Base-by-base conservation (phyloP, 2,888 invertebrate genomes). In the Resseliella maxima region DNA sequence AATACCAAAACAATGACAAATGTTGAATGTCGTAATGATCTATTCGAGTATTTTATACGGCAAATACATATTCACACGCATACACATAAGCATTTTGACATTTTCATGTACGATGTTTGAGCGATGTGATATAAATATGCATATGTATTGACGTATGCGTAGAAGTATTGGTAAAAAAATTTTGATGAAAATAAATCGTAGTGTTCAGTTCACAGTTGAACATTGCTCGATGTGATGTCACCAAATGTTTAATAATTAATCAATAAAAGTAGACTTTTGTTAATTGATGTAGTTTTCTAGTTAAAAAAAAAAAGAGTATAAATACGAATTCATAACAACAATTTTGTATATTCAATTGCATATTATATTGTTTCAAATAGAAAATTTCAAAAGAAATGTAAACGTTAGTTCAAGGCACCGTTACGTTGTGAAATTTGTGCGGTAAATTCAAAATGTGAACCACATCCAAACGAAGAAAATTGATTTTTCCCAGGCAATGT, bases 1-100 rank as follows among this genome's bases (percentile, higher is more conserved):
- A 83, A 83, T 38, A 83, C 83, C 83, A 83, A 83, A 83, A 83
- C 83, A 83, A 83, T 83, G 83, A 83, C 38, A 83, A 83, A 83
- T 83, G 38, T 83, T 12, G 83, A 38, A 38, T 83, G 83, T 83
- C 83, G 83, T 83, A 83, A 83, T 83, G 83, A 38, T 83, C 59
- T 59, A 15, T 59, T 24, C 31, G 1, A 72, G 31, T 72, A 18
- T 72, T 72, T 15, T n/a, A n/a, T n/a, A n/a, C n/a, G n/a, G n/a
- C n/a, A n/a, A n/a, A 21, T n/a, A 8, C 35, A 35, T 18, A 72
- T 10, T 64, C 46, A 18, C 2, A 50, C 8, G 18, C 2, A 72
- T 35, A 72, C 31, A 31, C 15, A 72, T 5, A 35, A 36, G 12
- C 2, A 64, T 38, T 36, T 24, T 83, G 83, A 83, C 83, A 38